These are phyloP conservation scores for Idaea biselata DNA, from an alignment of 2,888 invertebrate species.

Conservation along the genomic window DNA sequence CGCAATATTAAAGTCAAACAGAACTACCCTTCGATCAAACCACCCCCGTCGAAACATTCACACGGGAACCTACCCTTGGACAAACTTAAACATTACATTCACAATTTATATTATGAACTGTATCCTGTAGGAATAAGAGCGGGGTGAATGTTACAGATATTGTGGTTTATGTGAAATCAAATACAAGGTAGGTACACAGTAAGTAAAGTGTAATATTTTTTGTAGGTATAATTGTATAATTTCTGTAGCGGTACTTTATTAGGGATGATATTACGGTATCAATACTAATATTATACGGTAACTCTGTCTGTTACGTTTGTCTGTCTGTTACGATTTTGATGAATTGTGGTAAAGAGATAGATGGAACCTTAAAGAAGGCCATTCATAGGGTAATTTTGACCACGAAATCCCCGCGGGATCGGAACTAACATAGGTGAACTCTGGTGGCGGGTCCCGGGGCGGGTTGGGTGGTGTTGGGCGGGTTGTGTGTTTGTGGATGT, in stretches of 20 bases:
- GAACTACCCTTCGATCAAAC: constrained; percentile 25
- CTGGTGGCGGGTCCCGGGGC: too few species aligned
- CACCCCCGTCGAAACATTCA: constrained; percentile 45
- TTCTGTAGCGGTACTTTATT: constrained; percentile 34
- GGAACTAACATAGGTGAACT: too few species aligned
- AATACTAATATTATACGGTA: not conserved
- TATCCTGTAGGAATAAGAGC: constrained; percentile 16
- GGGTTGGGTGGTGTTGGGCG: too few species aligned
- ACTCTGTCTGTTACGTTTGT: not conserved
- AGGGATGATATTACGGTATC: constrained; percentile 23
- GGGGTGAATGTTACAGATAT: not conserved
- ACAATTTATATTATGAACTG: constrained; percentile 21
- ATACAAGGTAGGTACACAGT: constrained; percentile 26
- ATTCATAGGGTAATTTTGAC: too few species aligned
- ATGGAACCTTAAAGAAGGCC: too few species aligned
- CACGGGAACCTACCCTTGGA: constrained; percentile 52
- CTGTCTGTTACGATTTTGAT: too few species aligned
- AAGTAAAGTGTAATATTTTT: constrained; percentile 41
- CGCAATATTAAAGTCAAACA: constrained; percentile 29
- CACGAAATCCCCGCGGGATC: too few species aligned
- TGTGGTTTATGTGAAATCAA: constrained; percentile 32
- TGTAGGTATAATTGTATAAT: constrained; percentile 43
- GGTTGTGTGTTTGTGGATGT: too few species aligned
- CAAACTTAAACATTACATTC: constrained; percentile 9
- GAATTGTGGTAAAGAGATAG: too few species aligned